phyloP scores from a whole-genome alignment of 1,140 invertebrate genomes.

The Bicyclus anynana region DNA sequence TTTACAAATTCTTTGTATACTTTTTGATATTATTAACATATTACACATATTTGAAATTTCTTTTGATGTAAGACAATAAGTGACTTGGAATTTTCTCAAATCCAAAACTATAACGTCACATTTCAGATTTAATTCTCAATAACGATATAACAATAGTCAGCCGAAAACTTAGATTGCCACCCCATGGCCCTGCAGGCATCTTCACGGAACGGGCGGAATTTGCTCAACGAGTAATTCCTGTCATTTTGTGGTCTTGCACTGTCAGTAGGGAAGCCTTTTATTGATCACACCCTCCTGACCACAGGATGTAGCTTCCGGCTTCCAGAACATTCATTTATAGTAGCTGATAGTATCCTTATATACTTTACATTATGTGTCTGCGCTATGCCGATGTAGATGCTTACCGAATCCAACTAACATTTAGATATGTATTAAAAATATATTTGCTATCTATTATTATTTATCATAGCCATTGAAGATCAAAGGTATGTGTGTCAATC shows the following conservation, averaged over 20 bases:
- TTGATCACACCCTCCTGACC: conserved; percentile 3
- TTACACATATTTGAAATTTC: no score
- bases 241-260: not conserved
- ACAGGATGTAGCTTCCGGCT: conserved; percentile 3
- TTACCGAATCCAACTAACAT: no score
- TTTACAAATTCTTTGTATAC: no score
- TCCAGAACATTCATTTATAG: not conserved
- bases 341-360: not conserved
- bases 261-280: conserved; percentile 6
- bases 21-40: no score
- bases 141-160: not conserved
- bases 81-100: not conserved
- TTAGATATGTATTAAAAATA: no score
- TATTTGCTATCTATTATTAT: no score
- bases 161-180: not conserved
- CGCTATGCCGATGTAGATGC: no score
- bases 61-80: no score
- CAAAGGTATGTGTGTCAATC: no score
- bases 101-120: not conserved
- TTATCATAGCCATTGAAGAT: no score
- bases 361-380: no score
- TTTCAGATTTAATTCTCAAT: not conserved
- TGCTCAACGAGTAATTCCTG: not conserved
- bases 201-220: not conserved
- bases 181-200: not conserved